Conservation (phyloP, 1,140 invertebrate species). For the Aphidius gifuensis region DNA sequence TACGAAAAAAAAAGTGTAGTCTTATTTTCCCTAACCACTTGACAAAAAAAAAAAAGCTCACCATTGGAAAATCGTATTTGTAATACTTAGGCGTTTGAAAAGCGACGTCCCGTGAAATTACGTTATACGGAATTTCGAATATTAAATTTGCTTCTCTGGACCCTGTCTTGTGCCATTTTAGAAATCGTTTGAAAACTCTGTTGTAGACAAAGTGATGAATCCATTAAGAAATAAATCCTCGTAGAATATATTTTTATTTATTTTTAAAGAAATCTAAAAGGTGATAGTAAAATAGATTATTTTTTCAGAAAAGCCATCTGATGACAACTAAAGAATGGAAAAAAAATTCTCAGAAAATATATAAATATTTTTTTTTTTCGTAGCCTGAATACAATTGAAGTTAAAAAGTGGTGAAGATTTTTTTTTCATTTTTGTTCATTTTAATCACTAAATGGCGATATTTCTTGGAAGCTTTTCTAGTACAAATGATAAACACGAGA, state of each 20-base stretch:
- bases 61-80: conserved; percentile 40
- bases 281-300: no score
- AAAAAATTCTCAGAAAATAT: no score
- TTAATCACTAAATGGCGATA: conserved; percentile 20
- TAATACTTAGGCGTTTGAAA: conserved; percentile 38
- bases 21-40: conserved; percentile 12
- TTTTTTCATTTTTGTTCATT: not conserved
- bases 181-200: not conserved
- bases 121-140: conserved; percentile 38
- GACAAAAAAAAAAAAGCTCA: conserved; percentile 8
- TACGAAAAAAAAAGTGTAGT: not conserved
- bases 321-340: no score
- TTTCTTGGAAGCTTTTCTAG: conserved; percentile 24
- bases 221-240: no score
- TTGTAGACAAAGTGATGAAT: no score
- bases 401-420: no score
- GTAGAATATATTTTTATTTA: no score
- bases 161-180: conserved; percentile 23
- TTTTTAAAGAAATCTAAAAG: no score
- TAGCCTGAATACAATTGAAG: not conserved
- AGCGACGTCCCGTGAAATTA: conserved; percentile 39
- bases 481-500: conserved; percentile 30
- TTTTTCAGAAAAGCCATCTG: no score
- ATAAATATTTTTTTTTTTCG: no score
- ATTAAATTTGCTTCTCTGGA: conserved; percentile 39